Evolutionary conservation across 2,888 invertebrate species (phyloP), one percentile per base, ranked within the genome.

Genomic region (Lagria hirta): DNA sequence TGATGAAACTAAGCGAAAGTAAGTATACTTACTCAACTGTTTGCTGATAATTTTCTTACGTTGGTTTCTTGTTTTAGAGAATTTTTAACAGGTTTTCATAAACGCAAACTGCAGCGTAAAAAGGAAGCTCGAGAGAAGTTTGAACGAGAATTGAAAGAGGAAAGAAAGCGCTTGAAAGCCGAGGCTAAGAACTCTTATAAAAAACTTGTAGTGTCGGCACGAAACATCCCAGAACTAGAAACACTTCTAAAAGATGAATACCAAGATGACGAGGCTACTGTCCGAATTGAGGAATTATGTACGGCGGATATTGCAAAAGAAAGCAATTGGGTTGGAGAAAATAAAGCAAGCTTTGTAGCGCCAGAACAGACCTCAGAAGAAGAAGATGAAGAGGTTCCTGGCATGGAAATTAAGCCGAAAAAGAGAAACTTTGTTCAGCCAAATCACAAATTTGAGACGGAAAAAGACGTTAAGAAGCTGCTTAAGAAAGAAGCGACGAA

Each of bases 1-100:
- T 49, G 79, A 83, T 65, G 76, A 78, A 53, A 69, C 73, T 5
- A 79, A 80, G 54, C 69, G 83, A 65, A 76, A 73, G 82, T 82
- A 71, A 68, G 62, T 63, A 3, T 18, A 3, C 14, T 5, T 21
- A 8, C 18, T 33, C 16, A 15, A 26, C 13, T 14, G 1, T 8
- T 1, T 23, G 7, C 15, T 11, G 15, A 33, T 29, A 15, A 49
- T 26, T 35, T 23, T 50, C 23, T 13, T 40, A 22, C 29, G 30
- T 26, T 33, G 2, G 10, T 13, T 15, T 36, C 43, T 43, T 48
- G 48, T 69, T 77, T 37, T 63, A 89, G 89, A 62, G 87, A 89
- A 27, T 90, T 86, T 65, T 70, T 90, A 15, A 83, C 84, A 51
- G 89, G 90, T 1, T 90, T 90, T 65, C 86, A 80, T 27, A 89